Evolutionary conservation across 2,888 invertebrate genomes (phyloP), one percentile per base, ranked within the genome.

Genomic region (Xestobium rufovillosum): DNA sequence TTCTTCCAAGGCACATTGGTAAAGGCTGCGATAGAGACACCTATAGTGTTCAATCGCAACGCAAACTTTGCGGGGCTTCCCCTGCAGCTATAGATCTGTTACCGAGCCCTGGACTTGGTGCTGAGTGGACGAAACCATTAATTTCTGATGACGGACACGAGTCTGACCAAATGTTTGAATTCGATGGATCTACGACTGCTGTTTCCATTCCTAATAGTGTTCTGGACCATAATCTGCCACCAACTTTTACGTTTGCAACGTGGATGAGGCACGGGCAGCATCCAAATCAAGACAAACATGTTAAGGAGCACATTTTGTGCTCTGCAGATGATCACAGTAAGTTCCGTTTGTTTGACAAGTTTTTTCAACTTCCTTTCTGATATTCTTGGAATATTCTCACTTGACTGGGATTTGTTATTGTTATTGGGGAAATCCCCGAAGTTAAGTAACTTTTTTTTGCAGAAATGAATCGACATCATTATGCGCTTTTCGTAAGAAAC

Each of bases 381-480:
- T 31, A 34, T 12, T 9, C 11, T 13, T 16, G 6, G 8, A 8
- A n/a, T 34, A 31, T 9, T n/a, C 12, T 28, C 9, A 14, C 16
- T 15, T 6, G 6, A 4, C 9, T 6, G 10, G 8, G 9, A 14
- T 9, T 31, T 31, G n/a, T 32, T 31, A 3, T 27, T n/a, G n/a
- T n/a, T n/a, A n/a, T n/a, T n/a, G n/a, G n/a, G n/a, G n/a, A n/a
- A n/a, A n/a, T n/a, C n/a, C n/a, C n/a, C n/a, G n/a, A n/a, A n/a
- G n/a, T n/a, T n/a, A n/a, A n/a, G n/a, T n/a, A n/a, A 31, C 34
- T 38, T 43, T 39, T 44, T 49, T 42, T 65, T 68, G 1, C 70
- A 92, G 92, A 91, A 70, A 95, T 96, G 94, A 97, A 96, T 71
- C 83, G 98, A 3, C 97, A 98, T 68, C 98, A 98, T 70, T 96